Evolutionary conservation across 1,140 invertebrate genomes (phyloP).

Genomic region (Macrosteles quadrilineatus): DNA sequence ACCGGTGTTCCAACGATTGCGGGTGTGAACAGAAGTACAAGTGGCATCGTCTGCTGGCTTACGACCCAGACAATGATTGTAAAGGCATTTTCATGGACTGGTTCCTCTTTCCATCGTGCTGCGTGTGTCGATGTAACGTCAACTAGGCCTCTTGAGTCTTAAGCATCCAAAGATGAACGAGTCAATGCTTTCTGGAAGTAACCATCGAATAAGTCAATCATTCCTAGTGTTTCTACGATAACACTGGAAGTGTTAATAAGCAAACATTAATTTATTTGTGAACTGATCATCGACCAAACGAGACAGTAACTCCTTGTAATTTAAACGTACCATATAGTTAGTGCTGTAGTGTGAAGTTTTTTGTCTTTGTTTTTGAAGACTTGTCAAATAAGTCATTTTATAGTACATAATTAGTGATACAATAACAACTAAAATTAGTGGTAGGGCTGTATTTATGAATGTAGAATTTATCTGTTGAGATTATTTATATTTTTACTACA

Average conservation of each 20-base stretch:
- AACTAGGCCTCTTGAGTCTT: not conserved
- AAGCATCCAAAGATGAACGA: not conserved
- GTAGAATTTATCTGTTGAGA: too few species aligned
- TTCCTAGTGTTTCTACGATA: not conserved
- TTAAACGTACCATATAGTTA: conserved; percentile 17
- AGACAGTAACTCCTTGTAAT: not conserved
- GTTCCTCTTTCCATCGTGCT: conserved; percentile 93
- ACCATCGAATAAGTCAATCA: not conserved
- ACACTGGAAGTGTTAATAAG: not conserved
- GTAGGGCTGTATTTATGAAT: too few species aligned
- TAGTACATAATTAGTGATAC: conserved; percentile 2
- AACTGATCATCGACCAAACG: too few species aligned
- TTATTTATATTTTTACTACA: too few species aligned
- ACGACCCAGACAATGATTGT: conserved; percentile 91
- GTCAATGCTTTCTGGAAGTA: not conserved
- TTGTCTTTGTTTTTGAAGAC: not conserved
- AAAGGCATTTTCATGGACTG: conserved; percentile 95
- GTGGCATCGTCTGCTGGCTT: conserved; percentile 84
- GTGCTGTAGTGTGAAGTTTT: conserved; percentile 1
- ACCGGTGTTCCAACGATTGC: conserved; percentile 78
- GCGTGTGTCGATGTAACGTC: conserved; percentile 83
- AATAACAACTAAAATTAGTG: too few species aligned
- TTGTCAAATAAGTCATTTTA: conserved; percentile 10
- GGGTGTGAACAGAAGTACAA: conserved; percentile 89
- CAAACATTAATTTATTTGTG: not conserved